Evolutionary conservation across 2,797 vertebrate species (phyloP).

Genomic region (Brachyalestes nurse): DNA sequence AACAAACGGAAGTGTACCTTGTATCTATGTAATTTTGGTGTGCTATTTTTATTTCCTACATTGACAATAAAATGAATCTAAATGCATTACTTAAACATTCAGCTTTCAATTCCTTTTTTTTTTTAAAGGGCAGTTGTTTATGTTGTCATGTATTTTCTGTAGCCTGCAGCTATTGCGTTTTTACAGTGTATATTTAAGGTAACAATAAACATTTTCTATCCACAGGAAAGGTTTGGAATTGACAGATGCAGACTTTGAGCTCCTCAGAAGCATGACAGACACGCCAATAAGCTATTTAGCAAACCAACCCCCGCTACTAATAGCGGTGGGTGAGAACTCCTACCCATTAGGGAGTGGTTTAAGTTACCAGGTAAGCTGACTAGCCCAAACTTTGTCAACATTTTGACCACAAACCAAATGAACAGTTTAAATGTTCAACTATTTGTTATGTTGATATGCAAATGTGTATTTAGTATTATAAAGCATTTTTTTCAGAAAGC

Average conservation of each 20-base stretch:
- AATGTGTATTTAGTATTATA: no score
- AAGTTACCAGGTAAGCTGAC: constrained; percentile 6
- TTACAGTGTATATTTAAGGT: neutral
- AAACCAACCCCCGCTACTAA: neutral
- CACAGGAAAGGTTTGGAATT: constrained; percentile 8
- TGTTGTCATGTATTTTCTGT: neutral
- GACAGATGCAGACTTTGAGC: neutral
- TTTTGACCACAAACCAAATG: no score
- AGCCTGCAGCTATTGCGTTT: neutral
- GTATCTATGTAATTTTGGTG: neutral
- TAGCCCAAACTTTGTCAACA: no score
- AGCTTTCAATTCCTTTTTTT: neutral
- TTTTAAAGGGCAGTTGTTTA: neutral
- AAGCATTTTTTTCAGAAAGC: no score
- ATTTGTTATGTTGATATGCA: no score
- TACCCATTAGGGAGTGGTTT: constrained; percentile 19
- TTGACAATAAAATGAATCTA: neutral
- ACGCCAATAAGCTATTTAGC: constrained; percentile 12
- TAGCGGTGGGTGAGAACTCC: constrained; percentile 8
- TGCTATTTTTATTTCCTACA: neutral
- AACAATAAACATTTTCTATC: neutral
- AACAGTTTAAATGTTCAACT: no score
- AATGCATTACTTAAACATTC: no score
- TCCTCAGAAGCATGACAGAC: neutral
- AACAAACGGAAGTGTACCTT: neutral